Conservation (phyloP, 2,888 invertebrate genomes). For the Cataglyphis albicans region DNA sequence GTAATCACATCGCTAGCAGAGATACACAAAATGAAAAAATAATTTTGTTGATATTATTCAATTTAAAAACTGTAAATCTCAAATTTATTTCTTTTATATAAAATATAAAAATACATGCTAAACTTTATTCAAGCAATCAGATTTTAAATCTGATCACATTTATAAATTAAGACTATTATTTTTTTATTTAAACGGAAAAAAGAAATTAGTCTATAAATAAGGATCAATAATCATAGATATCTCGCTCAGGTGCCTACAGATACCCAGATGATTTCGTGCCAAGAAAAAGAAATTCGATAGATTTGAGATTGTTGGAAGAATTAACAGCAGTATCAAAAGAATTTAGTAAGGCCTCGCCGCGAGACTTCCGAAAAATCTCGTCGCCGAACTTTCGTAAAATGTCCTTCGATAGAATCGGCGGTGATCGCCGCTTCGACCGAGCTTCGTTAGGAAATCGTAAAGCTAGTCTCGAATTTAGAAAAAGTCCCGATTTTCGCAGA, state of each 20-base stretch:
- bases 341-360: constrained; percentile 79
- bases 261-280: constrained; percentile 84
- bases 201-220: neutral
- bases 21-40: neutral
- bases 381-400: constrained; percentile 84
- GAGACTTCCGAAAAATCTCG: constrained; percentile 82
- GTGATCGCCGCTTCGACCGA: constrained; percentile 81
- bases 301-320: constrained; percentile 81
- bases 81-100: neutral
- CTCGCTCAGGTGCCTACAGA: constrained; percentile 78
- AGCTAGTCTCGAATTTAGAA: constrained; percentile 83
- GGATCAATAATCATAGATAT: constrained; percentile 28
- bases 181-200: neutral
- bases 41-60: neutral
- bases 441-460: constrained; percentile 79
- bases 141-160: neutral
- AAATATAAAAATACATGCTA: constrained; percentile 3
- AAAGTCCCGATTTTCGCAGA: constrained; percentile 83
- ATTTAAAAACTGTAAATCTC: neutral
- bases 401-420: constrained; percentile 83
- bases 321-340: constrained; percentile 76
- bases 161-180: constrained; percentile 3
- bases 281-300: constrained; percentile 83
- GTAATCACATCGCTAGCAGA: neutral
- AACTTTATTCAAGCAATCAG: constrained; percentile 11